A percentile compares a stretch with the other conserved stretches of the same genome.
Conservation (phyloP, 2,888 invertebrate genomes). For the Myathropa florea region DNA sequence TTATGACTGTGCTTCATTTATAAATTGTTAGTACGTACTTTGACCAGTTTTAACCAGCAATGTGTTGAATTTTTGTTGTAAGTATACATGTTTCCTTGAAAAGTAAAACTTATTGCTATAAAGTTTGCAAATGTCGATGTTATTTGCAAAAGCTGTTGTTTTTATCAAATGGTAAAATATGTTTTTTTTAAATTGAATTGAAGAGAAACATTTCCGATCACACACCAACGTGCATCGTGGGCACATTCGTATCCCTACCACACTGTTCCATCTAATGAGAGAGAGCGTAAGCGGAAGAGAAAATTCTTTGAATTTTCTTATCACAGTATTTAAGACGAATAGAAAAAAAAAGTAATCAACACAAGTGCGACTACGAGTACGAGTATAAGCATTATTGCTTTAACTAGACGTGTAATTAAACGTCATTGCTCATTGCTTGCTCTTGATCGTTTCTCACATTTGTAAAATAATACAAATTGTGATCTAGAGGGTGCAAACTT, state of each 20-base stretch:
- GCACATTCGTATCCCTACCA: neutral
- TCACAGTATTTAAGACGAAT: conserved; percentile 28
- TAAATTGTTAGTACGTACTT: too few relatives aligned
- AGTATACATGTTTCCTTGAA: too few relatives aligned
- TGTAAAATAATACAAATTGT: neutral
- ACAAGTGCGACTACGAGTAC: conserved; percentile 18
- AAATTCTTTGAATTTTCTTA: conserved; percentile 64
- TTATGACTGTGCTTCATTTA: too few relatives aligned
- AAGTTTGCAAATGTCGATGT: too few relatives aligned
- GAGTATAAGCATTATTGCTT: conserved; percentile 11
- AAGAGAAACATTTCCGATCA: conserved; percentile 61
- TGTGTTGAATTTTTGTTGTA: too few relatives aligned
- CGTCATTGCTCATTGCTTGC: conserved; percentile 49
- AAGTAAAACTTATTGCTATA: too few relatives aligned
- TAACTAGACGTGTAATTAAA: conserved; percentile 42
- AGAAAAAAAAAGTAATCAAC: conserved; percentile 43
- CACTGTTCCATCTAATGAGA: conserved; percentile 39
- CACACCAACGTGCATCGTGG: conserved; percentile 26
- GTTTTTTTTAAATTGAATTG: conserved; percentile 46
- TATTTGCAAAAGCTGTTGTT: too few relatives aligned
- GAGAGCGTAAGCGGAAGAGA: conserved; percentile 69
- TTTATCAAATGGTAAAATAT: conserved; percentile 68
- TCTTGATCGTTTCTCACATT: conserved; percentile 38
- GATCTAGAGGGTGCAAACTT: neutral
- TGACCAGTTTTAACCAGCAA: too few relatives aligned